Evolutionary conservation across 2,113 vertebrate species (phyloP).

Genomic region (Typhlomys cinereus): DNA sequence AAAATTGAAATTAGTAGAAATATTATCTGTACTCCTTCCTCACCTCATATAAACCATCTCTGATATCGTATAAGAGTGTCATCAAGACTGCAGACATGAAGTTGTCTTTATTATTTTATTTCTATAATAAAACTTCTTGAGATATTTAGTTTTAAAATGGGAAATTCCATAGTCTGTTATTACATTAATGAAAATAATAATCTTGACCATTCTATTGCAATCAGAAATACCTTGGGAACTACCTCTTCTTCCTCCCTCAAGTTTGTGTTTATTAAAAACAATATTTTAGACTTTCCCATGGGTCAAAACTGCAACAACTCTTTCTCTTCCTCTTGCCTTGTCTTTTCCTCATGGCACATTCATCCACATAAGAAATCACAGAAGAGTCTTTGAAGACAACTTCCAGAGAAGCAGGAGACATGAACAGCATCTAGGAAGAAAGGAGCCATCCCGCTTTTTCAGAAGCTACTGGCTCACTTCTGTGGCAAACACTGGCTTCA

Average conservation of each 20-base stretch:
- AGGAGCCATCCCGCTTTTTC: not conserved
- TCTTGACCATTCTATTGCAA: not conserved
- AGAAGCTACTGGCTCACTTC: slow-evolving; percentile 30
- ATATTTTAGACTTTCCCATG: slow-evolving; percentile 7
- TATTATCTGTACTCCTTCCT: slow-evolving; percentile 34
- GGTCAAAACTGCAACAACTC: not conserved
- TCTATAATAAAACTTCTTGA: slow-evolving; percentile 26
- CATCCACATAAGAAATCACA: not conserved
- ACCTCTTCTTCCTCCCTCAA: not conserved
- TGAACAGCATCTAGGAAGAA: not conserved
- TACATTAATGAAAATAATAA: slow-evolving; percentile 25
- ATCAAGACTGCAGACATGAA: not conserved
- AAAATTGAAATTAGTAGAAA: slow-evolving; percentile 34
- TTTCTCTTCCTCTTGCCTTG: slow-evolving; percentile 31
- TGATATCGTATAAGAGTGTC: not conserved
- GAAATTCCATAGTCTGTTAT: not conserved
- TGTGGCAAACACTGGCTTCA: not conserved
- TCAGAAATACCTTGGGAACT: slow-evolving; percentile 24
- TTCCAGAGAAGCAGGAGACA: not conserved
- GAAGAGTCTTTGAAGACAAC: slow-evolving; percentile 18
- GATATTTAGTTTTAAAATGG: slow-evolving; percentile 21
- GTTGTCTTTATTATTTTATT: slow-evolving; percentile 13
- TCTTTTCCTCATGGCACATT: slow-evolving; percentile 37
- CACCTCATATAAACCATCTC: slow-evolving; percentile 14
- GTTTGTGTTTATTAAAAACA: not conserved